A percentile compares a stretch with the other conserved stretches of the same genome.
Conservation (phyloP, 2,113 vertebrate genomes). For the Meles meles region DNA sequence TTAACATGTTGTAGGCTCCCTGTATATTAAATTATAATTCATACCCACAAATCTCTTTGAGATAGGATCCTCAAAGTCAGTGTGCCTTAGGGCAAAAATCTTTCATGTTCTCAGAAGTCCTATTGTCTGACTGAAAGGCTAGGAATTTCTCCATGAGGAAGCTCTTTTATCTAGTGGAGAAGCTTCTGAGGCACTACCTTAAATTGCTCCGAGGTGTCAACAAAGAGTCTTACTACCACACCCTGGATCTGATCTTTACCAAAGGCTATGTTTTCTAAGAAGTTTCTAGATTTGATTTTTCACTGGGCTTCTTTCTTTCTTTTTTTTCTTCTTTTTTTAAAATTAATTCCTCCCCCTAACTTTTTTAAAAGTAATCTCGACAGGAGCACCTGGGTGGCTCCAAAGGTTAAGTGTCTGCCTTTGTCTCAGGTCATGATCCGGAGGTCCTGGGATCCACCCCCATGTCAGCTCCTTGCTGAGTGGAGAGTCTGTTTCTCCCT, state of each 20-base stretch:
- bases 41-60: background rate
- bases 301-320: background rate
- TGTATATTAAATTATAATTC: background rate
- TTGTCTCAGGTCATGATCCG: background rate
- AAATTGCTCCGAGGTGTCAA: background rate
- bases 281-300: background rate
- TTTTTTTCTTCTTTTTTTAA: background rate
- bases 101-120: background rate
- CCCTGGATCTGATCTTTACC: background rate
- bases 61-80: background rate
- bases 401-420: background rate
- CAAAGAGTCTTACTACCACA: background rate
- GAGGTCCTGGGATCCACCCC: background rate
- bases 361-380: background rate
- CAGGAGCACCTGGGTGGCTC: background rate
- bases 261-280: background rate
- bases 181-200: background rate
- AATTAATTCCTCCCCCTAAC: background rate
- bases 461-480: background rate
- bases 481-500: background rate
- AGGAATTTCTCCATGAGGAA: background rate
- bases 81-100: background rate
- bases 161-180: background rate
- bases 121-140: background rate
- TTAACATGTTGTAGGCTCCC: background rate